Conservation (phyloP, 2,113 vertebrate genomes). For the Chaetops frenatus region DNA sequence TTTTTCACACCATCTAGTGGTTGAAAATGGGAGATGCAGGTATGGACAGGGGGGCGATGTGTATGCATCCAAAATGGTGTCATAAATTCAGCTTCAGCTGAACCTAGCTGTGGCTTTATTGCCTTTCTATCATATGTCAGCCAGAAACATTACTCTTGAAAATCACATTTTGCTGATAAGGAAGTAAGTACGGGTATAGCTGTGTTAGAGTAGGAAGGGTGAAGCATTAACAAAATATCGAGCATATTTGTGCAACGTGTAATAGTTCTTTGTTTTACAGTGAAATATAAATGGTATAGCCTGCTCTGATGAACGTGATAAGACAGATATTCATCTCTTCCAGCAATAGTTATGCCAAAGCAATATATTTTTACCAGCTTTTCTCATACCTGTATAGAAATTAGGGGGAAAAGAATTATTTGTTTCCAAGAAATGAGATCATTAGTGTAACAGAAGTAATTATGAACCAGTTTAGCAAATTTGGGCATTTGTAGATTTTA, state of each 20-base stretch:
- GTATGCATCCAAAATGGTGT: constrained; percentile 63
- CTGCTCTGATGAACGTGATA: not conserved
- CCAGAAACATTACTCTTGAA: constrained; percentile 61
- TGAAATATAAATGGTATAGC: constrained; percentile 13
- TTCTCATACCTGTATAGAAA: not conserved
- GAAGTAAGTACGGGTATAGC: constrained; percentile 51
- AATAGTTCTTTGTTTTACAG: constrained; percentile 49
- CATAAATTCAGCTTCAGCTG: constrained; percentile 67
- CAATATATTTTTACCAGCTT: not conserved
- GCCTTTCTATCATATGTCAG: constrained; percentile 69
- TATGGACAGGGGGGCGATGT: constrained; percentile 22
- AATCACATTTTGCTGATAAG: constrained; percentile 61
- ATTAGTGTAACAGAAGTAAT: constrained; percentile 4
- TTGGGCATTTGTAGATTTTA: not conserved
- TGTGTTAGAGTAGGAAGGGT: constrained; percentile 43
- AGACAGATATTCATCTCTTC: not conserved
- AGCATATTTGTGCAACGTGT: constrained; percentile 27
- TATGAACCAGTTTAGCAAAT: not conserved
- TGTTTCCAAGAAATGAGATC: not conserved
- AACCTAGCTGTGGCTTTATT: constrained; percentile 67
- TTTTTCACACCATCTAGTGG: constrained; percentile 82
- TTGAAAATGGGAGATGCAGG: constrained; percentile 67
- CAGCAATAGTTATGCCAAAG: not conserved
- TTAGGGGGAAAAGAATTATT: not conserved
- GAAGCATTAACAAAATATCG: constrained; percentile 42